Evolutionary conservation across 1,140 invertebrate species (phyloP), one percentile per base, ranked within the genome.

Genomic region (Heliconius melpomene): DNA sequence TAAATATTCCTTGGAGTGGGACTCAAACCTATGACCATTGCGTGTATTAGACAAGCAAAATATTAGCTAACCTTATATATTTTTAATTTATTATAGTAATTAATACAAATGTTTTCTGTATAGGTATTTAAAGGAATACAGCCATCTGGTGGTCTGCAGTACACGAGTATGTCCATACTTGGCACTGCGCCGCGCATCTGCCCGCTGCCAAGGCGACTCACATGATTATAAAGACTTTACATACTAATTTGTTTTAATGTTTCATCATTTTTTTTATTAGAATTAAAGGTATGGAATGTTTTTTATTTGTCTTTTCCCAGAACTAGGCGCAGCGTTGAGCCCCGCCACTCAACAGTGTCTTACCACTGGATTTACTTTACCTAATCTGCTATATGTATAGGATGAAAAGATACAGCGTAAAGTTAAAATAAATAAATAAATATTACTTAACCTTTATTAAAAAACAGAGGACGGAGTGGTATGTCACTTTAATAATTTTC

Each of bases 121-220:
- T 13, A 60, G n/a, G 20, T 60, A 66, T 66, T 66, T 29, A 66
- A 66, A 66, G 23, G 60, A 29, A 66, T 26, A 66, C 60, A 23
- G 13, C 60, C 60, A 66, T 66, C 60, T 66, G 60, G 54, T 57
- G 54, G 60, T 29, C 60, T 66, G 60, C 60, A 29, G 60, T 29
- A 29, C 18, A 52, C 50, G 18, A 52, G 16, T 66, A 29, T 66
- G 60, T 29, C 60, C 60, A 66, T 66, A 66, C 60, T 66, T 66
- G 60, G 60, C 60, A 29, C 26, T 26, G 26, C 26, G 60, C 60
- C 60, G 60, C 60, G 60, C 60, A 66, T 66, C 60, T 66, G 60
- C 60, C 60, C n/a, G 26, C 60, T 66, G 26, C 60, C 60, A 66
- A 66, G 60, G 60, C 60, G 60, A 66, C 23, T 66, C n/a, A 66